Evolutionary conservation across 2,797 vertebrate species (phyloP).

Genomic region (Diglossa cyanea): DNA sequence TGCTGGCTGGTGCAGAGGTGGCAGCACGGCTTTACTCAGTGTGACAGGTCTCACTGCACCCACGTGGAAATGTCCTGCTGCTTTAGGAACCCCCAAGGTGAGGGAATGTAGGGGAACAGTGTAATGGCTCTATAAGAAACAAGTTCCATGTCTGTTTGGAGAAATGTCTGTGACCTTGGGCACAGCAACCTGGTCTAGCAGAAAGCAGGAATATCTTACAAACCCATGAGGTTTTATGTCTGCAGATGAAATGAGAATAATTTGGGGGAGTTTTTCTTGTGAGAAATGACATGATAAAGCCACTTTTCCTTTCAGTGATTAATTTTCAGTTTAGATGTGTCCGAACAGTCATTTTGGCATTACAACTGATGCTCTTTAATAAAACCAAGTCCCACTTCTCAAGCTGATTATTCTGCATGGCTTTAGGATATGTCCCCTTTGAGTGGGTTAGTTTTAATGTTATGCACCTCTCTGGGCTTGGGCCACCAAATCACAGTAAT

Average conservation of each 20-base stretch:
- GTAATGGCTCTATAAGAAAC: background rate
- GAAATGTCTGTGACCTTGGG: background rate
- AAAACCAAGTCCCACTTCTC: background rate
- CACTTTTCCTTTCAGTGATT: background rate
- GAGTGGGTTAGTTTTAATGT: background rate
- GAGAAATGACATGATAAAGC: background rate
- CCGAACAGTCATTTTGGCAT: background rate
- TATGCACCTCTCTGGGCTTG: background rate
- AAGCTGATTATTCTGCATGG: background rate
- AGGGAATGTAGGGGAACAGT: background rate
- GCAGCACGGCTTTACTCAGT: background rate
- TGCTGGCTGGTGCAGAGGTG: background rate
- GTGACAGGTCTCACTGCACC: background rate
- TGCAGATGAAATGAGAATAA: background rate
- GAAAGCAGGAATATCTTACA: background rate
- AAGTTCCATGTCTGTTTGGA: accelerated
- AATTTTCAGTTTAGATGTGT: background rate
- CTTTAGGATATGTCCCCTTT: background rate
- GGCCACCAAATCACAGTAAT: background rate
- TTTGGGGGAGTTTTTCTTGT: background rate
- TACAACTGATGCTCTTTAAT: background rate
- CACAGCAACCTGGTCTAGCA: background rate
- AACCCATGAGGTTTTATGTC: background rate
- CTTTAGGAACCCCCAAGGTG: background rate
- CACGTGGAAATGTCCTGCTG: background rate